These are phyloP conservation scores for Hypothenemus hampei DNA, from an alignment of 1,140 invertebrate species.

Conservation along the genomic window DNA sequence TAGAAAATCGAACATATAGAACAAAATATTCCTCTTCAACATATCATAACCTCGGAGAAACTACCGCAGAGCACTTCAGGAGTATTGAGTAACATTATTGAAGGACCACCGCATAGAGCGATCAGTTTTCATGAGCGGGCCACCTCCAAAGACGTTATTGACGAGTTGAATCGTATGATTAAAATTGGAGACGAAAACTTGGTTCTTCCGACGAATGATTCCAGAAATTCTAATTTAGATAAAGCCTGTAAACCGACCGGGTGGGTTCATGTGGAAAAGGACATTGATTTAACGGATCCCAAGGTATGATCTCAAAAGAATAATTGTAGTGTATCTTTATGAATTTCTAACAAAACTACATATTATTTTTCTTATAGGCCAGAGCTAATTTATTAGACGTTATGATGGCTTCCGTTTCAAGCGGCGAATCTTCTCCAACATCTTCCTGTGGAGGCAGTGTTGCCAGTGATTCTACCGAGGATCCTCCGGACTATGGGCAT, in stretches of 20 bases:
- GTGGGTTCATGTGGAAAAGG: constrained; percentile 71
- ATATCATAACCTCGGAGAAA: constrained; percentile 40
- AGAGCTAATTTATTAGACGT: constrained; percentile 69
- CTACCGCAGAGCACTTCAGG: constrained; percentile 37
- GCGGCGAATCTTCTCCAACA: constrained; percentile 60
- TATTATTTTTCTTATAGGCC: constrained; percentile 49
- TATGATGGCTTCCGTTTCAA: constrained; percentile 68
- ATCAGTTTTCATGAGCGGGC: constrained; percentile 66
- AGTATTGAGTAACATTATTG: constrained; percentile 45
- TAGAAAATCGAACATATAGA: constrained; percentile 35
- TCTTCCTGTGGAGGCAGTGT: constrained; percentile 61
- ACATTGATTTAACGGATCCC: constrained; percentile 73
- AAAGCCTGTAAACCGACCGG: constrained; percentile 64
- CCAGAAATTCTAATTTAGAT: constrained; percentile 49
- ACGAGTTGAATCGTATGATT: constrained; percentile 69
- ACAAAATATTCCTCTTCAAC: constrained; percentile 27
- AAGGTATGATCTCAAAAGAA: constrained; percentile 51
- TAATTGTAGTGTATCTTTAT: neutral
- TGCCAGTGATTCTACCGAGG: constrained; percentile 55
- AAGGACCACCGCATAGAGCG: constrained; percentile 46
- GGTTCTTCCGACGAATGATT: constrained; percentile 37
- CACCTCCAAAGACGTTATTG: constrained; percentile 71
- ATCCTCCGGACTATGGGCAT: constrained; percentile 62
- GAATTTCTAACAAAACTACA: neutral
- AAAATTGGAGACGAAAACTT: constrained; percentile 51